Conservation (phyloP, 2,113 vertebrate genomes). For the Eonycteris spelaea region DNA sequence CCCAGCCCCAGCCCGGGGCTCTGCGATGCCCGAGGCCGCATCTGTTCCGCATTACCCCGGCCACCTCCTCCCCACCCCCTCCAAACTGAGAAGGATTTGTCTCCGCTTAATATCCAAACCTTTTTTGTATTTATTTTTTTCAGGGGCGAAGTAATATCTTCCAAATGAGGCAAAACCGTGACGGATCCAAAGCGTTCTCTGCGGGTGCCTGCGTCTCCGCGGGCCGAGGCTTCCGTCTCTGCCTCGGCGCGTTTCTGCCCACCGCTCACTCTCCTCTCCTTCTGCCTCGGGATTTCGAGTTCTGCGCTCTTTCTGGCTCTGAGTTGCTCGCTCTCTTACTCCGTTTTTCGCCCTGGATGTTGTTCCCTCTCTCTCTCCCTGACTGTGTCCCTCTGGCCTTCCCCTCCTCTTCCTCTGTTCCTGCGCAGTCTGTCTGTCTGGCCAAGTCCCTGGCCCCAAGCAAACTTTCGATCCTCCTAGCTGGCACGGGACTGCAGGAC, state of each 20-base stretch:
- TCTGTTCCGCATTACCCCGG: constrained; percentile 70
- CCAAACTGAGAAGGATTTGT: constrained; percentile 74
- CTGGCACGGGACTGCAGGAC: background rate
- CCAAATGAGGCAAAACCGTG: constrained; percentile 78
- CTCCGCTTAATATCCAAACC: constrained; percentile 77
- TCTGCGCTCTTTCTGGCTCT: background rate
- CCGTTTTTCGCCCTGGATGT: background rate
- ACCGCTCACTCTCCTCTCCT: background rate
- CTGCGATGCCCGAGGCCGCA: constrained; percentile 53
- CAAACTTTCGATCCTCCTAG: constrained; percentile 61
- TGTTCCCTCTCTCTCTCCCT: background rate
- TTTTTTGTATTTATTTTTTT: constrained; percentile 78
- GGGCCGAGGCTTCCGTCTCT: constrained; percentile 43
- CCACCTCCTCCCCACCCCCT: constrained; percentile 53
- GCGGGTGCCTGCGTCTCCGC: constrained; percentile 64
- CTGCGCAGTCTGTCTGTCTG: background rate
- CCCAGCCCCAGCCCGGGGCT: constrained; percentile 45
- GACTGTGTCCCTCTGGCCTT: background rate
- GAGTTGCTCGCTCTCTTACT: background rate
- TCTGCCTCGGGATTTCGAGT: background rate
- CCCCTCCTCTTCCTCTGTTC: background rate
- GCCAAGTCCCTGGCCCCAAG: background rate
- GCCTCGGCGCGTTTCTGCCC: constrained; percentile 51
- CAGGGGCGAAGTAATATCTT: constrained; percentile 75
- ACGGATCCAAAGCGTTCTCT: constrained; percentile 73